Percentiles rank a stretch among this genome's conserved stretches.
These are phyloP conservation scores for Elysia crispata DNA, from an alignment of 2,888 invertebrate genomes.

Conservation along the genomic window DNA sequence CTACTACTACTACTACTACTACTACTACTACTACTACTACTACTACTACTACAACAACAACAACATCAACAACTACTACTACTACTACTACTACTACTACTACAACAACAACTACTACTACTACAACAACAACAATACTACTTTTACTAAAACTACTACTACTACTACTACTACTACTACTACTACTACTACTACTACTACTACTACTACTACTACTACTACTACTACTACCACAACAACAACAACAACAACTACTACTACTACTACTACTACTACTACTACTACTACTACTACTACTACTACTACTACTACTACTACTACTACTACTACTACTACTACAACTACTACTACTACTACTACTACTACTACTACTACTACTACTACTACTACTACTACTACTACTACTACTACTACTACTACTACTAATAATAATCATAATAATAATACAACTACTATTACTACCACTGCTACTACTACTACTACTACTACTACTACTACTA, in stretches of 20 bases:
- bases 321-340: background rate
- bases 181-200: conserved; percentile 9
- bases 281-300: background rate
- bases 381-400: conserved; percentile 9
- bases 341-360: background rate
- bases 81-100: background rate
- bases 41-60: no score
- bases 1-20: conserved; percentile 9
- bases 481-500: conserved; percentile 4
- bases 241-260: no score
- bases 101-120: background rate
- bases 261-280: background rate
- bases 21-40: no score
- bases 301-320: background rate
- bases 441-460: no score
- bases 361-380: conserved; percentile 9
- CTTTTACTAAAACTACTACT: background rate
- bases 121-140: background rate
- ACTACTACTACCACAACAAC: no score
- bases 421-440: no score
- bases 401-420: conserved; percentile 9
- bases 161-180: conserved; percentile 9
- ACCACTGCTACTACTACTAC: conserved; percentile 1
- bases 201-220: conserved; percentile 9
- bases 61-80: no score